Base-by-base conservation (phyloP, 2,113 vertebrate species). In the Podiceps cristatus region DNA sequence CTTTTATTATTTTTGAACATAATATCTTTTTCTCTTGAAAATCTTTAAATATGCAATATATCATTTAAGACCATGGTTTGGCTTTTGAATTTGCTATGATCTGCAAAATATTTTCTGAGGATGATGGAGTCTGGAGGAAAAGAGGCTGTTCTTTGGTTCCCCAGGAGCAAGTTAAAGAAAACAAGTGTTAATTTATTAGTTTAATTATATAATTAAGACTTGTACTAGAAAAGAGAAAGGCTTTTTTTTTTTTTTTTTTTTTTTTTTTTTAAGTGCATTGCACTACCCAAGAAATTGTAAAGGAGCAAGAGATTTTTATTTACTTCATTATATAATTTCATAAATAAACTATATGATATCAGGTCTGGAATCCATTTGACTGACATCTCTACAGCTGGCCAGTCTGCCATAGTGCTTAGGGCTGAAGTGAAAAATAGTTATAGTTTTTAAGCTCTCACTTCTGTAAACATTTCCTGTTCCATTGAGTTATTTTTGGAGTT, bases 61-160 rank as follows among this genome's bases (percentile, higher is more conserved):
- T 45, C 40, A 35, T 87, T 77, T 93, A 86, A 77, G 19, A 56
- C 22, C 17, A 68, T 31, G 8, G 69, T 76, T 96, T 96, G 53
- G 63, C 84, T 90, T 71, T 72, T 86, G 81, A 71, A 92, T 95
- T 67, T 94, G 37, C 78, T 80, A 16, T 55, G 42, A 52, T 90
- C 82, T 91, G 79, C 66, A 79, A 88, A 93, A 80, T 75, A 77
- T 60, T 96, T 97, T 95, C 37, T 59, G 55, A 78, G 78, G 75
- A 19, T 64, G 31, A 29, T 75, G 29, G 40, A 66, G 5, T 69
- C 45, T 69, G 35, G n/a, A 88, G 58, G 35, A 80, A 33, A 78
- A 96, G 42, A 58, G 10, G 4, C 31, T 80, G 9, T 14, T 75
- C 23, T 64, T 40, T 63, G 23, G 6, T 64, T 85, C 18, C 37